These are phyloP conservation scores for Mormyrus iriodes DNA, from an alignment of 2,113 vertebrate genomes.

Conservation along the genomic window DNA sequence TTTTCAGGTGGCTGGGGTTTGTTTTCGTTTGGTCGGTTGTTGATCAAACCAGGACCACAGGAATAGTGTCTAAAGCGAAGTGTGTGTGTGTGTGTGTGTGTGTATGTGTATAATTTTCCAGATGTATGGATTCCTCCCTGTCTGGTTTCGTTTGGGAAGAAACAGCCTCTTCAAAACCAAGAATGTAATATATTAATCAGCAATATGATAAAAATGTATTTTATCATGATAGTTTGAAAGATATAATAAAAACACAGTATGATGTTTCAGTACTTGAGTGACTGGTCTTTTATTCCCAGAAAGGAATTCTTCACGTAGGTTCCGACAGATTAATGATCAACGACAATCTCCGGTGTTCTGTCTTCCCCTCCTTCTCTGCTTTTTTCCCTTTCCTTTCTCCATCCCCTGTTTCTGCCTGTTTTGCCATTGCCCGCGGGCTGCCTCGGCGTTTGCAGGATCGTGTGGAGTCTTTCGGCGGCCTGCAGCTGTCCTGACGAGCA, in stretches of 20 bases:
- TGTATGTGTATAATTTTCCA: background rate
- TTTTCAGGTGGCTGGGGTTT: background rate
- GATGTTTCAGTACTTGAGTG: conserved; percentile 9
- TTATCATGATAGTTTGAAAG: conserved; percentile 21
- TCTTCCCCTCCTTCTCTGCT: background rate
- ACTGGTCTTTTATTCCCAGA: background rate
- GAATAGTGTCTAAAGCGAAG: background rate
- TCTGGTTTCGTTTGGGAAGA: background rate
- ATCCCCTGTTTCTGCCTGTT: background rate
- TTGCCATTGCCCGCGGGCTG: background rate
- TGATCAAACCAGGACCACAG: background rate
- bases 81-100: conserved; percentile 13
- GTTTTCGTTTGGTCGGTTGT: background rate
- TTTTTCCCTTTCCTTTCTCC: background rate
- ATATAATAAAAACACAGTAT: conserved; percentile 14
- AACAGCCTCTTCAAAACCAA: conserved; percentile 19
- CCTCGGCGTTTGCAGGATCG: background rate
- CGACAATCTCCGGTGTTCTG: background rate
- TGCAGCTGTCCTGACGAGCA: background rate
- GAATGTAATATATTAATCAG: conserved; percentile 26
- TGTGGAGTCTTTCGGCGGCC: background rate
- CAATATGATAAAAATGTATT: conserved; percentile 24
- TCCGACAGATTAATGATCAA: background rate
- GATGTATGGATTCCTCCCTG: background rate
- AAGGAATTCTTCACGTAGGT: too few species aligned